Conservation (phyloP, 2,888 invertebrate species). For the Hoplodrina ambigua region DNA sequence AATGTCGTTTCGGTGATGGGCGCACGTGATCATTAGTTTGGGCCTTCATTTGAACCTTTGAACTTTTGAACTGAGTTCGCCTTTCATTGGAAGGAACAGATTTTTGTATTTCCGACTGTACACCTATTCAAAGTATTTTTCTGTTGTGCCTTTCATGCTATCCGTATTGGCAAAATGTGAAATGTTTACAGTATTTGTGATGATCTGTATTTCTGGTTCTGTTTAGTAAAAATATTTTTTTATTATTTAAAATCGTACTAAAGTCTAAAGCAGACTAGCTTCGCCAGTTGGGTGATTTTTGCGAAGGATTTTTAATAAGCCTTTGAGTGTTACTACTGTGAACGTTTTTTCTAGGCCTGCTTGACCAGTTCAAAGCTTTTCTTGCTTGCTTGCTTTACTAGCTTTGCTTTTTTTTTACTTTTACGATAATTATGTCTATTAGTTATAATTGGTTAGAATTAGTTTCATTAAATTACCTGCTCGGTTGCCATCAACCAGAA, state of each 20-base stretch:
- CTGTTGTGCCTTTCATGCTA: slow-evolving; percentile 1
- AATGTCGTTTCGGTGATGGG: slow-evolving; percentile 27
- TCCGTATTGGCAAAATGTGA: slow-evolving; percentile 11
- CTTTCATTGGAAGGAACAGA: slow-evolving; percentile 41
- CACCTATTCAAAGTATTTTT: slow-evolving; percentile 35
- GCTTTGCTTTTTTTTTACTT: too few species aligned
- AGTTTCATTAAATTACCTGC: too few species aligned
- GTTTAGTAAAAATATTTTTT: neutral
- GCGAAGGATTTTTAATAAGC: too few species aligned
- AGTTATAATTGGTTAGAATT: too few species aligned
- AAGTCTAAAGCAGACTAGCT: neutral
- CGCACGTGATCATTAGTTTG: slow-evolving; percentile 38
- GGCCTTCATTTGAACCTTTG: slow-evolving; percentile 35
- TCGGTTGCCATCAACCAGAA: too few species aligned
- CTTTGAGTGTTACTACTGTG: too few species aligned
- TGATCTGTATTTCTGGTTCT: neutral
- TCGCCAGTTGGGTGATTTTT: too few species aligned
- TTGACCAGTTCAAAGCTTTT: too few species aligned
- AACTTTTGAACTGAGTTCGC: slow-evolving; percentile 27
- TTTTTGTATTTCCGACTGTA: slow-evolving; percentile 15
- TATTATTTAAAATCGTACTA: too few species aligned
- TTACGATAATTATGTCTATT: too few species aligned
- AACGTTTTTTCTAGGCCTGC: too few species aligned
- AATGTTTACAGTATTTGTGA: neutral
- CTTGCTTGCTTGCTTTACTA: too few species aligned